Evolutionary conservation across 1,140 invertebrate genomes (phyloP).

Genomic region (Rhagoletis zephyria): DNA sequence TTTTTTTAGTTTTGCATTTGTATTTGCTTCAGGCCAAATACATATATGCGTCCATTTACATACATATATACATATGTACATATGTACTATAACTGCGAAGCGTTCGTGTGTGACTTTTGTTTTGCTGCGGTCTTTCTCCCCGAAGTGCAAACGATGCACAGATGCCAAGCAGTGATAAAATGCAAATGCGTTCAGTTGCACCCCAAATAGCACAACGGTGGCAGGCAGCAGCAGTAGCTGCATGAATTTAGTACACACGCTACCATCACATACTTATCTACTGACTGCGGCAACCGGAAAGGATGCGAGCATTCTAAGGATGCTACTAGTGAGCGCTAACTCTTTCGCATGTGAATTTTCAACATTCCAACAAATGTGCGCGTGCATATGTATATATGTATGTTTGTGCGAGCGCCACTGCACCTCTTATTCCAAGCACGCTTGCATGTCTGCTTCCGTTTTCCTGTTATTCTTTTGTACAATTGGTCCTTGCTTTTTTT

Average conservation of each 20-base stretch:
- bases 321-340: slow-evolving; percentile 23
- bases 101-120: not conserved
- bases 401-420: not conserved
- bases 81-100: not conserved
- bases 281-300: slow-evolving; percentile 28
- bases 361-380: no score
- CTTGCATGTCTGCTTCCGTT: slow-evolving; percentile 33
- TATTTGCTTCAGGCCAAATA: not conserved
- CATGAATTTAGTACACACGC: not conserved
- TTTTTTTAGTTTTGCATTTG: slow-evolving; percentile 8
- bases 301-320: not conserved
- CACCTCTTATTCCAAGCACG: slow-evolving; percentile 16
- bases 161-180: slow-evolving; percentile 34
- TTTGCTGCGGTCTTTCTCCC: not conserved
- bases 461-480: slow-evolving; percentile 15
- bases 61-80: not conserved
- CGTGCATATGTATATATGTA: not conserved
- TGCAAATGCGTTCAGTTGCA: slow-evolving; percentile 21
- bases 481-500: not conserved
- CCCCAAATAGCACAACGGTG: not conserved
- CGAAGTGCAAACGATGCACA: not conserved
- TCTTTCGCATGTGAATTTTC: slow-evolving; percentile 8
- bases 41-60: not conserved
- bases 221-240: no score
- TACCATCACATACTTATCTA: no score